A percentile compares a stretch with the other conserved stretches of the same genome.
phyloP scores from a whole-genome alignment of 2,888 invertebrate genomes.

The Miltochrista miniata region DNA sequence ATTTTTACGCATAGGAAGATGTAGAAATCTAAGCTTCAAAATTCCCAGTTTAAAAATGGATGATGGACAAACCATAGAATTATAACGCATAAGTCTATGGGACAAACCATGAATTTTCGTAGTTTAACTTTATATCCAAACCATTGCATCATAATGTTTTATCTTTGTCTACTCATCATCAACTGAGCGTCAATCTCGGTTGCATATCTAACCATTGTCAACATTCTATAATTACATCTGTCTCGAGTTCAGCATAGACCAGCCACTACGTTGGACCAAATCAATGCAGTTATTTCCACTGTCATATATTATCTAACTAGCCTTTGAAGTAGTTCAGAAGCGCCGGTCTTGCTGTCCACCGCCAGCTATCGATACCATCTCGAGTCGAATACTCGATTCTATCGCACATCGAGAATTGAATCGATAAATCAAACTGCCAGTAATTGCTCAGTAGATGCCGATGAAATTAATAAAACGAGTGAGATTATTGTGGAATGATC shows the following conservation, averaged over 20 bases:
- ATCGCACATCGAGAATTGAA: constrained; percentile 27
- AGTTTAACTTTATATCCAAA: too few relatives aligned
- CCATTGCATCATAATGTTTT: too few relatives aligned
- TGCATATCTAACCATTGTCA: neutral
- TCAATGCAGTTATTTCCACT: neutral
- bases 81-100: too few relatives aligned
- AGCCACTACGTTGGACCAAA: constrained; percentile 1
- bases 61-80: too few relatives aligned
- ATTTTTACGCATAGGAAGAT: too few relatives aligned
- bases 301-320: constrained; percentile 11
- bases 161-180: too few relatives aligned
- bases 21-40: too few relatives aligned
- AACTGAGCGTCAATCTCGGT: neutral
- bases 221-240: constrained; percentile 4
- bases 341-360: constrained; percentile 17
- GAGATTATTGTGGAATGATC: constrained; percentile 30
- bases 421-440: constrained; percentile 48
- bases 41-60: too few relatives aligned
- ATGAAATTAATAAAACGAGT: constrained; percentile 38
- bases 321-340: constrained; percentile 7
- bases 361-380: constrained; percentile 32
- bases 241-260: neutral
- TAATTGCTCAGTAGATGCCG: constrained; percentile 47
- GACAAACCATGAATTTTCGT: too few relatives aligned
- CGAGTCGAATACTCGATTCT: constrained; percentile 29